Conservation (phyloP, 2,797 vertebrate species). For the Oryzias dopingdopingensis region DNA sequence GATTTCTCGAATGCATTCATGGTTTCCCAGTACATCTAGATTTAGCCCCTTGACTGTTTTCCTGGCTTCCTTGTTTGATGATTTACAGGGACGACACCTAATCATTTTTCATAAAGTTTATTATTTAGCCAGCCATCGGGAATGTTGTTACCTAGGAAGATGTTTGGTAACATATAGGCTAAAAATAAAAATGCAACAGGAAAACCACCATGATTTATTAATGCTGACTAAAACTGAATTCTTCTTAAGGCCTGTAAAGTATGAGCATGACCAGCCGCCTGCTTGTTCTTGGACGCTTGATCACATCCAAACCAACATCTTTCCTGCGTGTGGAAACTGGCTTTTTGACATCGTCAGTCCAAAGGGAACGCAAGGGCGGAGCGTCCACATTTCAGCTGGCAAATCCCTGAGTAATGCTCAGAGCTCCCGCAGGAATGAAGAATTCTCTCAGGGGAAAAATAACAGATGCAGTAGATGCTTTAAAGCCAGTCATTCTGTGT, state of each 20-base stretch:
- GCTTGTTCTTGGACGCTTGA: constrained; percentile 22
- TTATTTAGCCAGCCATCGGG: too few species aligned
- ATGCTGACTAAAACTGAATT: too few species aligned
- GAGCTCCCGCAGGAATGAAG: constrained; percentile 45
- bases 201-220: too few species aligned
- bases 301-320: constrained; percentile 29
- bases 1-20: too few species aligned
- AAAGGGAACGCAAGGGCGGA: constrained; percentile 42
- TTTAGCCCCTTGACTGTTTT: too few species aligned
- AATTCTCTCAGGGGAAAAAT: constrained; percentile 39
- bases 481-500: background rate
- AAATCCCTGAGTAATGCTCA: constrained; percentile 41
- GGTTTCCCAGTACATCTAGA: too few species aligned
- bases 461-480: constrained; percentile 2
- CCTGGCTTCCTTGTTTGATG: too few species aligned
- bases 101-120: too few species aligned
- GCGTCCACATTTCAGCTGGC: constrained; percentile 36
- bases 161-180: too few species aligned
- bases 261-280: constrained; percentile 21
- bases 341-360: constrained; percentile 17
- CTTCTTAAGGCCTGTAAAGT: background rate
- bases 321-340: constrained; percentile 28
- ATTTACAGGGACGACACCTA: too few species aligned
- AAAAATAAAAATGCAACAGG: too few species aligned
- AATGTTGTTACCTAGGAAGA: too few species aligned